phyloP scores from a whole-genome alignment of 2,113 vertebrate genomes.

The Nycticorax nycticorax region DNA sequence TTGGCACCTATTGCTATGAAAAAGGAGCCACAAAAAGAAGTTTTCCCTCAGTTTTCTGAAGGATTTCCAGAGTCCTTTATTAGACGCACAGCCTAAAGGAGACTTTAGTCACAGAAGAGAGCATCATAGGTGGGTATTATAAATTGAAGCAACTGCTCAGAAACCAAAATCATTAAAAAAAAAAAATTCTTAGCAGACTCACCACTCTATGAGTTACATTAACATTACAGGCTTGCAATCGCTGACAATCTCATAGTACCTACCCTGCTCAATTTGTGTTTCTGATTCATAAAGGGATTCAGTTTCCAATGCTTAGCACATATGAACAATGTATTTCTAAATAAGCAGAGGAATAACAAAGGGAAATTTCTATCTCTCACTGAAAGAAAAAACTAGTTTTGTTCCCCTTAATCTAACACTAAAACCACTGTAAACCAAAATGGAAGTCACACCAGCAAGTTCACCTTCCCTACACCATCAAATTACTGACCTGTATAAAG shows the following conservation, averaged over 20 bases:
- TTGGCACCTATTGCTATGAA: not conserved
- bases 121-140: not conserved
- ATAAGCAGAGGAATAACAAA: not conserved
- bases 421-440: not conserved
- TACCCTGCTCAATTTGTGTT: not conserved
- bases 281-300: not conserved
- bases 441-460: not conserved
- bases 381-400: not conserved
- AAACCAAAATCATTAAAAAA: not conserved
- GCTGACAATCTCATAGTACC: not conserved
- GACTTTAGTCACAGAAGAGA: not conserved
- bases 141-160: not conserved
- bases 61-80: not conserved
- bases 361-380: not conserved
- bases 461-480: not conserved
- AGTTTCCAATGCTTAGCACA: rapidly evolving
- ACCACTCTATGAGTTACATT: not conserved
- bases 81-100: not conserved
- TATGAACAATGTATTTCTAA: not conserved
- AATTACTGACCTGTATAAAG: constrained; percentile 88
- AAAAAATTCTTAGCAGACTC: not conserved
- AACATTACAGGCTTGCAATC: not conserved
- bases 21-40: not conserved
- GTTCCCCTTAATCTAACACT: not conserved
- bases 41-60: not conserved